Evolutionary conservation across 2,888 invertebrate genomes (phyloP).

Genomic region (Teinopalpus imperialis): DNA sequence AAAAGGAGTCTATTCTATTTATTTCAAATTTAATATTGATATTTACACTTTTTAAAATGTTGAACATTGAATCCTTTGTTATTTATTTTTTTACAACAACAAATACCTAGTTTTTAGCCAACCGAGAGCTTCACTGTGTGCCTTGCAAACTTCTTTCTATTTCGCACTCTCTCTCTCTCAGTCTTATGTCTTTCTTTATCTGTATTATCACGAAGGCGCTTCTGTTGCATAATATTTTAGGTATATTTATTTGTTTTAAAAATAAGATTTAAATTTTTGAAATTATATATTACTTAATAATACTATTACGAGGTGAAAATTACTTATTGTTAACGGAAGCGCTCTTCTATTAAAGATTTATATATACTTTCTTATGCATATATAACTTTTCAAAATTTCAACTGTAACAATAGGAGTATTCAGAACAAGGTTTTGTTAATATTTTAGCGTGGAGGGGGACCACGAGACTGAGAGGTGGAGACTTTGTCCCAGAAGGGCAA

Average conservation of each 20-base stretch:
- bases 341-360: conserved; percentile 23
- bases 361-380: conserved; percentile 2
- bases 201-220: conserved; percentile 9
- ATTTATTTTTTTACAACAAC: too few relatives aligned
- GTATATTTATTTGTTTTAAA: background rate
- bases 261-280: too few relatives aligned
- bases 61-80: too few relatives aligned
- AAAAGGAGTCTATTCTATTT: too few relatives aligned
- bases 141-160: conserved; percentile 25
- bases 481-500: conserved; percentile 69
- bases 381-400: conserved; percentile 28
- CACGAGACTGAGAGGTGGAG: conserved; percentile 75
- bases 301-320: background rate
- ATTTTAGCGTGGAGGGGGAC: conserved; percentile 72
- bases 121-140: conserved; percentile 1
- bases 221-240: conserved; percentile 2
- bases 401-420: conserved; percentile 24
- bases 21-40: too few relatives aligned
- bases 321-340: conserved; percentile 27
- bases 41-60: too few relatives aligned
- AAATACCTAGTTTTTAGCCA: too few relatives aligned
- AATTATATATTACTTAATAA: too few relatives aligned
- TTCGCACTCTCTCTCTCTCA: conserved; percentile 52
- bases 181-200: conserved; percentile 38
- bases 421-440: conserved; percentile 43